These are phyloP conservation scores for Melanchra persicariae DNA, from an alignment of 2,888 invertebrate species.

Conservation along the genomic window DNA sequence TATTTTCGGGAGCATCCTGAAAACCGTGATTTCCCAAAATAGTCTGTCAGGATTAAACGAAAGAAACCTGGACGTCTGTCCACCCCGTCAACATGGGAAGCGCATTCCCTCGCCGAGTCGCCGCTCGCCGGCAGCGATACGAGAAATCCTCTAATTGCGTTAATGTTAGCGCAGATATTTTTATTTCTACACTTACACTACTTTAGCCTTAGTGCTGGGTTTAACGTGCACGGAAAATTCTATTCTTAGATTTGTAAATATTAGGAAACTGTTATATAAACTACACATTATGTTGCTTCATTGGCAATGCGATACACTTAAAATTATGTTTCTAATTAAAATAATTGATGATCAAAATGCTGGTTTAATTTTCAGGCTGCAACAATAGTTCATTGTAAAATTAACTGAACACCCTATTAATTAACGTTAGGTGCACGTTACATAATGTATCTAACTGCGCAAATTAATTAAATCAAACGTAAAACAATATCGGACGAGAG, in stretches of 20 bases:
- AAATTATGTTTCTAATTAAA: slow-evolving; percentile 22
- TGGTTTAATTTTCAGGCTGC: slow-evolving; percentile 8
- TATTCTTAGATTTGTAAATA: neutral
- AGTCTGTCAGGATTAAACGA: neutral
- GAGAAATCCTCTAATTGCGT: slow-evolving; percentile 26
- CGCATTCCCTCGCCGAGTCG: slow-evolving; percentile 39
- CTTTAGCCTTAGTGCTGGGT: neutral
- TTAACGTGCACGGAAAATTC: neutral
- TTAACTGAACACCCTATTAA: slow-evolving; percentile 36
- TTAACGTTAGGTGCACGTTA: slow-evolving; percentile 33
- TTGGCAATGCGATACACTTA: neutral
- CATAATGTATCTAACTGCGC: slow-evolving; percentile 51
- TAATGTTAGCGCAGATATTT: slow-evolving; percentile 30
- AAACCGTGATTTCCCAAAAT: slow-evolving; percentile 9
- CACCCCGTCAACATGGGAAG: slow-evolving; percentile 28
- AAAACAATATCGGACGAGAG: slow-evolving; percentile 77
- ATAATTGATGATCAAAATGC: slow-evolving; percentile 10
- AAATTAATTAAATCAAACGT: slow-evolving; percentile 75
- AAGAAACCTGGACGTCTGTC: neutral
- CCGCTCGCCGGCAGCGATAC: neutral
- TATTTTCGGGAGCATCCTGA: neutral
- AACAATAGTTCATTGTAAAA: slow-evolving; percentile 28
- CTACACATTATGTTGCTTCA: neutral
- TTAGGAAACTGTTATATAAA: neutral
- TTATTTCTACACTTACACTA: slow-evolving; percentile 24